Percentiles rank a stretch among this genome's conserved stretches.
Conservation (phyloP, 2,113 vertebrate genomes). For the Antechinus flavipes region DNA sequence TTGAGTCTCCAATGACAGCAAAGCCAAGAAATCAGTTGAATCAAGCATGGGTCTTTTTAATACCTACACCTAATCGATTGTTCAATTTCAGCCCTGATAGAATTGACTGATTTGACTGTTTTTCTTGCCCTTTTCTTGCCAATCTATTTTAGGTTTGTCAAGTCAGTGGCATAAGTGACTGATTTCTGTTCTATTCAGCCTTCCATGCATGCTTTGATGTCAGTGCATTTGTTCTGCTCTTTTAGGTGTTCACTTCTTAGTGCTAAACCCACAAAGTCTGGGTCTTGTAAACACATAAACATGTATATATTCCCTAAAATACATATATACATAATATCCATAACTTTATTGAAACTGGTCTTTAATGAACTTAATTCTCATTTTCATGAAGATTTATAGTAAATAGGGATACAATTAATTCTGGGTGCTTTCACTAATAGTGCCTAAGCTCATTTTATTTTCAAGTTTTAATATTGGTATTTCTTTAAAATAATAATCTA, state of each 20-base stretch:
- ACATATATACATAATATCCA: neutral
- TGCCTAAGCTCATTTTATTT: neutral
- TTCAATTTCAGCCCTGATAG: constrained; percentile 38
- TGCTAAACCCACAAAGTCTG: neutral
- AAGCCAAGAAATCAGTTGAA: constrained; percentile 2
- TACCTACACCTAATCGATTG: constrained; percentile 36
- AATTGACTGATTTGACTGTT: constrained; percentile 26
- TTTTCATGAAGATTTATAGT: neutral
- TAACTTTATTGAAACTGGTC: neutral
- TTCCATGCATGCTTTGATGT: neutral
- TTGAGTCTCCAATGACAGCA: constrained; percentile 11
- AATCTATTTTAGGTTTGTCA: constrained; percentile 13
- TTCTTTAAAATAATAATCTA: neutral
- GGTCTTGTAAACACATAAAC: no score
- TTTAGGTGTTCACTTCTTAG: neutral
- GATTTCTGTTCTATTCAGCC: neutral
- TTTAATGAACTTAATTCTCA: neutral
- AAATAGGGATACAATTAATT: neutral
- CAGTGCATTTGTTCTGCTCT: neutral
- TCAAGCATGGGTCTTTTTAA: constrained; percentile 47
- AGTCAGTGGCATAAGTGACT: neutral
- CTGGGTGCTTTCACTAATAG: neutral
- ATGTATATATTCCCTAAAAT: neutral
- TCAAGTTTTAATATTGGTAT: neutral
- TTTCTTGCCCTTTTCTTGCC: constrained; percentile 7